phyloP scores from a whole-genome alignment of 2,888 invertebrate genomes.

The Rhingia rostrata region DNA sequence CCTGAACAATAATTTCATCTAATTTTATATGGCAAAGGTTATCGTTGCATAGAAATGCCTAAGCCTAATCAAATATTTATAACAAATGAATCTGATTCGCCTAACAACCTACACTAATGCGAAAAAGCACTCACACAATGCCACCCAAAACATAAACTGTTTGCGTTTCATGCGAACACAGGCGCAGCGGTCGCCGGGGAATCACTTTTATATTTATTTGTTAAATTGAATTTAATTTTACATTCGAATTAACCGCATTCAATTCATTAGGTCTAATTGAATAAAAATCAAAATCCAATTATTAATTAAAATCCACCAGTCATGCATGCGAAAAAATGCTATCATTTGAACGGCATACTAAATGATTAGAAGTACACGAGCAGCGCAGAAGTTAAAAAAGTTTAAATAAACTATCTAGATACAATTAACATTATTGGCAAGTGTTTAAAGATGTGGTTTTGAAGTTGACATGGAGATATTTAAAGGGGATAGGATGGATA shows the following conservation, averaged over 20 bases:
- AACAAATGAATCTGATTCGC: neutral
- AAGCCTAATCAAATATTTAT: slow-evolving; percentile 44
- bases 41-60: neutral
- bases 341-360: slow-evolving; percentile 13
- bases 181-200: neutral
- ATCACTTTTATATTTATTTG: slow-evolving; percentile 23
- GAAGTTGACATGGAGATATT: too few species aligned
- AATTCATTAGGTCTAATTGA: slow-evolving; percentile 59
- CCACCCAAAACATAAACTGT: slow-evolving; percentile 14
- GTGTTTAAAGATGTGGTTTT: too few species aligned
- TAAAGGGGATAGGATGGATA: too few species aligned
- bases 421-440: too few species aligned
- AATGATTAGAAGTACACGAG: slow-evolving; percentile 11
- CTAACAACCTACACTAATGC: slow-evolving; percentile 21
- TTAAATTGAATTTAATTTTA: slow-evolving; percentile 42
- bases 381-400: neutral
- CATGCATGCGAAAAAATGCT: slow-evolving; percentile 28
- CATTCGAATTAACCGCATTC: slow-evolving; percentile 36
- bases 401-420: neutral
- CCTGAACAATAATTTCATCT: neutral
- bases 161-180: neutral
- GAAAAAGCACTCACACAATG: slow-evolving; percentile 1
- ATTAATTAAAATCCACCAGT: slow-evolving; percentile 53
- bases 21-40: neutral
- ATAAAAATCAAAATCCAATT: slow-evolving; percentile 67